Evolutionary conservation across 2,888 invertebrate species (phyloP), one percentile per base, ranked within the genome.

Genomic region (Nebria brevicollis): DNA sequence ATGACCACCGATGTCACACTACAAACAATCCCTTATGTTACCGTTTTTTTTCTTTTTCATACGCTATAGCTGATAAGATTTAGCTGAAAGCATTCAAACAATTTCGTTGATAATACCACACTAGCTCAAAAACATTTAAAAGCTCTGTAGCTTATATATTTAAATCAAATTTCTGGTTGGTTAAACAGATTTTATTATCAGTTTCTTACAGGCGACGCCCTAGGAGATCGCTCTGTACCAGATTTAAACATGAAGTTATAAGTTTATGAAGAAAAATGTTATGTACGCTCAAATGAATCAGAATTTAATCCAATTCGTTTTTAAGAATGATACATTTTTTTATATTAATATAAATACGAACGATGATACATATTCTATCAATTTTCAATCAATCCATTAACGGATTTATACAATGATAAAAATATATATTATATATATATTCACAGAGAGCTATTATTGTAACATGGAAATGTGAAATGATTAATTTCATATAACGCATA

Each of bases 1-100:
- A 41, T 77, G 77, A 77, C 77, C 77, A 66, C 41, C 77, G 77
- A 66, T 66, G 66, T 77, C 66, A 77, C 77, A 66, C 70, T 13
- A 54, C n/a, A 75, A 54, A 64, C 75, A 75, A 75, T 25, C 75
- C 75, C 77, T 68, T 77, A 15, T 77, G 43, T 68, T 26, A 41
- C 42, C 15, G 25, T 77, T 77, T 77, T 77, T 68, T 42, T 66
- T 76, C 66, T 76, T 64, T 66, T n/a, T 66, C 41, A 34, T 34
- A 34, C 5, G 34, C 34, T 4, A 34, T 34, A 34, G 5, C 68
- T 66, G 77, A 77, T 77, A 77, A 77, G 77, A 77, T 77, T 77
- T 42, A 77, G 42, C 54, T 25, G n/a, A 25, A 70, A 26, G 15
- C 15, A 20, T 66, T 66, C 66, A 15, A 66, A 15, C 65, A 15